These are phyloP conservation scores for Botrylloides violaceus DNA, from an alignment of 23 tunicate genomes.

Conservation along the genomic window DNA sequence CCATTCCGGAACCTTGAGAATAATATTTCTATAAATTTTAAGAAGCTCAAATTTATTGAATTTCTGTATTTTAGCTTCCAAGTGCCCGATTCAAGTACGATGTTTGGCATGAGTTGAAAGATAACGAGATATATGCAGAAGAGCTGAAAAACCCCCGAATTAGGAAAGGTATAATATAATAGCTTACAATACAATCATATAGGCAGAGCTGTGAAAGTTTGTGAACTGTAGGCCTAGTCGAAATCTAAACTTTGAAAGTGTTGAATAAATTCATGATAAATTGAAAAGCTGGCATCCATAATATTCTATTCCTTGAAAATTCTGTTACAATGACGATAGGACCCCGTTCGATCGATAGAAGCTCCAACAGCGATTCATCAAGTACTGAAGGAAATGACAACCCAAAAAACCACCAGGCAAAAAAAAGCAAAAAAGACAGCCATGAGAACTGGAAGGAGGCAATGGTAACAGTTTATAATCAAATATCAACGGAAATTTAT, in stretches of 20 bases:
- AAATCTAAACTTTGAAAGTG: no score
- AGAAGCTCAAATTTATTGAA: no score
- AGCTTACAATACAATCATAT: no score
- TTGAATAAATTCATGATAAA: not conserved
- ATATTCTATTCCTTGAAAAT: no score
- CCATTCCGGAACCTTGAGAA: no score
- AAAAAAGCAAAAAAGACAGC: conserved; percentile 22
- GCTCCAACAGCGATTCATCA: conserved; percentile 27
- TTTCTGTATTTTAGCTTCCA: conserved; percentile 74
- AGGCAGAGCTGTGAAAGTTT: no score
- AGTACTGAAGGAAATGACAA: conserved; percentile 22
- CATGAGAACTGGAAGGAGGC: conserved; percentile 80
- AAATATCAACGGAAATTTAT: no score
- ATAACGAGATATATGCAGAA: conserved; percentile 56
- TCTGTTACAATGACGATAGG: no score
- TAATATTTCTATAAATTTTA: no score
- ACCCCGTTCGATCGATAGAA: conserved; percentile 31
- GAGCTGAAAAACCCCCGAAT: conserved; percentile 71
- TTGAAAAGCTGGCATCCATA: no score
- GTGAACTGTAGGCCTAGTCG: no score
- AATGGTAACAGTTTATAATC: conserved; percentile 16
- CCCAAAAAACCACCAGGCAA: not conserved
- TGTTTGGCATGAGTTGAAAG: conserved; percentile 77
- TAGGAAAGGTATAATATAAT: conserved; percentile 35
- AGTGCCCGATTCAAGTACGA: conserved; percentile 47